Percentiles rank a stretch among this genome's conserved stretches.
These are phyloP conservation scores for Onychomys torridus DNA, from an alignment of 2,797 vertebrate species.

Conservation along the genomic window DNA sequence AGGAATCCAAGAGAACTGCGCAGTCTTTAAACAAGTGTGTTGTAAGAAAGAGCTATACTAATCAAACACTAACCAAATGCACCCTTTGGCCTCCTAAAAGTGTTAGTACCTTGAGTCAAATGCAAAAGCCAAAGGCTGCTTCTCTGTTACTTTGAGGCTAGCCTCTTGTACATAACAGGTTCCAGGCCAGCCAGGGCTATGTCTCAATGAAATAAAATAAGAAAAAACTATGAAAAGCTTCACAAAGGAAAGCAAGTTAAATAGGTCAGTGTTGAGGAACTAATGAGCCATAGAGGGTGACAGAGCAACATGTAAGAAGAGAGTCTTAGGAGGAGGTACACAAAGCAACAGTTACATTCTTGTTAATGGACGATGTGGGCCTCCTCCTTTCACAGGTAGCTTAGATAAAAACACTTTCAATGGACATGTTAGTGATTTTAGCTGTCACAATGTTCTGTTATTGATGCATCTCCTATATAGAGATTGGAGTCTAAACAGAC, in stretches of 20 bases:
- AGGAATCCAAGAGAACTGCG: background rate
- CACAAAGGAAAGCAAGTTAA: conserved; percentile 2
- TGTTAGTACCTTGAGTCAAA: conserved; percentile 20
- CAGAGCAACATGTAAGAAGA: conserved; percentile 19
- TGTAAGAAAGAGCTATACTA: conserved; percentile 5
- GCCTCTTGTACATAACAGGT: background rate
- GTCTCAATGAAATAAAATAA: background rate
- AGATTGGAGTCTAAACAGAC: background rate
- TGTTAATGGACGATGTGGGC: background rate
- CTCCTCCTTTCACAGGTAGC: background rate
- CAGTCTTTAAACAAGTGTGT: conserved; percentile 28
- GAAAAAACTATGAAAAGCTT: background rate
- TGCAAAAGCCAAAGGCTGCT: conserved; percentile 17
- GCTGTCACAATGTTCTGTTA: background rate
- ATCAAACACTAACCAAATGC: background rate
- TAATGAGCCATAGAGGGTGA: background rate
- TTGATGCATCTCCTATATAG: background rate
- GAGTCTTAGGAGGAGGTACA: conserved; percentile 20
- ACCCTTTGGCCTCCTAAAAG: conserved; percentile 9
- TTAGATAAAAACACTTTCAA: conserved; percentile 10
- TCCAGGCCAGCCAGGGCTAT: background rate
- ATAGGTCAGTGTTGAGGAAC: background rate
- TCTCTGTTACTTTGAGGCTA: background rate
- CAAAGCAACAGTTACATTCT: conserved; percentile 21
- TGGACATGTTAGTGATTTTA: conserved; percentile 33